These are phyloP conservation scores for Pipistrellus pipistrellus DNA, from an alignment of 2,797 vertebrate species.

Conservation along the genomic window DNA sequence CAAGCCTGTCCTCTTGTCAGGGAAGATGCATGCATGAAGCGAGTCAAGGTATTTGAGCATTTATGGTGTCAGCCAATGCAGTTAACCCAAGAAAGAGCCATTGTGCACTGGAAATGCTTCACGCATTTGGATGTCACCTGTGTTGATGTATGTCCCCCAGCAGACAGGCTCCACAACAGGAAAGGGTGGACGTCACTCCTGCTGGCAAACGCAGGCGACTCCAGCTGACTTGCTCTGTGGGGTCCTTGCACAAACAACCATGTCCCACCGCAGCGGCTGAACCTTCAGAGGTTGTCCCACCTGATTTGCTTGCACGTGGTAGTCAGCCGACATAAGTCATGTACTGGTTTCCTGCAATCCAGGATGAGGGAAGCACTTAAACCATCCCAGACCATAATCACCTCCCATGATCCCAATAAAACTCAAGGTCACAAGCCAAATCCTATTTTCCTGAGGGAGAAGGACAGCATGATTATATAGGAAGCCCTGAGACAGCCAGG, in stretches of 20 bases:
- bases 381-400: constrained; percentile 84
- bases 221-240: background rate
- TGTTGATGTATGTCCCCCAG: background rate
- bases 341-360: constrained; percentile 85
- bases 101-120: constrained; percentile 16
- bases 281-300: constrained; percentile 79
- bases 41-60: background rate
- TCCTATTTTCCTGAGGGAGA: constrained; percentile 85
- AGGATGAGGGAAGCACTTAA: constrained; percentile 85
- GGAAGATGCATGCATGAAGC: background rate
- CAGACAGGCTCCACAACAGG: constrained; percentile 30
- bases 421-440: constrained; percentile 87
- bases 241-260: constrained; percentile 77
- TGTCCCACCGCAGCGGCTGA: constrained; percentile 75
- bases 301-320: constrained; percentile 67
- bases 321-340: constrained; percentile 78
- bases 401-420: constrained; percentile 85
- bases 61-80: background rate
- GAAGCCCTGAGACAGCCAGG: constrained; percentile 84
- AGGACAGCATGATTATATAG: constrained; percentile 85
- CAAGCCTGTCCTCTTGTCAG: background rate
- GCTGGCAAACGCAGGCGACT: background rate
- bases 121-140: background rate
- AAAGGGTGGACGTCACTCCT: background rate
- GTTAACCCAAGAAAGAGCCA: background rate